Percentiles rank a stretch among this genome's conserved stretches.
Conservation (phyloP, 1,140 invertebrate genomes). For the Protaetia brevitarsis region DNA sequence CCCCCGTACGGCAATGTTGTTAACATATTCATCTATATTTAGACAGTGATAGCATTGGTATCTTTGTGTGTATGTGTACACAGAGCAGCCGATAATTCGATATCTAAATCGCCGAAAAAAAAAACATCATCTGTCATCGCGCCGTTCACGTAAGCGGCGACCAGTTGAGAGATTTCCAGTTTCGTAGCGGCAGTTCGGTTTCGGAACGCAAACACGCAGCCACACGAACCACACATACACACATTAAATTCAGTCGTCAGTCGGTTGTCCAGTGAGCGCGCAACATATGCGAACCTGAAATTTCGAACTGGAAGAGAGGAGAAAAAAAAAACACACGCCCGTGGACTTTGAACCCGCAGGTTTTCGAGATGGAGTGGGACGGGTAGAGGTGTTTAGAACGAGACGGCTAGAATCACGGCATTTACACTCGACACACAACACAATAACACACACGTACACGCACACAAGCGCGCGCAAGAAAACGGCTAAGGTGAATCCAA, state of each 20-base stretch:
- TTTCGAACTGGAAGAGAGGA: not conserved
- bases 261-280: not conserved
- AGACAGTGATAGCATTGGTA: not conserved
- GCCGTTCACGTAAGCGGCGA: not conserved
- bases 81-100: not conserved
- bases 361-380: not conserved
- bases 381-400: too few species aligned
- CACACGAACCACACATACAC: not conserved
- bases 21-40: not conserved
- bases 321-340: not conserved
- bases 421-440: not conserved
- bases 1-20: too few species aligned
- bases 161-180: not conserved
- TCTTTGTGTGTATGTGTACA: not conserved
- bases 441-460: not conserved
- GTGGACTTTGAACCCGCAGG: not conserved
- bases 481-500: constrained; percentile 2
- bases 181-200: not conserved
- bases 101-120: not conserved
- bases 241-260: not conserved
- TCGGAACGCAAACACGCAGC: not conserved
- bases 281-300: not conserved
- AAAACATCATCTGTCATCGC: not conserved
- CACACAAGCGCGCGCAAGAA: too few species aligned
- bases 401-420: too few species aligned